phyloP scores from a whole-genome alignment of 2,888 invertebrate genomes.

The Plutella xylostella region DNA sequence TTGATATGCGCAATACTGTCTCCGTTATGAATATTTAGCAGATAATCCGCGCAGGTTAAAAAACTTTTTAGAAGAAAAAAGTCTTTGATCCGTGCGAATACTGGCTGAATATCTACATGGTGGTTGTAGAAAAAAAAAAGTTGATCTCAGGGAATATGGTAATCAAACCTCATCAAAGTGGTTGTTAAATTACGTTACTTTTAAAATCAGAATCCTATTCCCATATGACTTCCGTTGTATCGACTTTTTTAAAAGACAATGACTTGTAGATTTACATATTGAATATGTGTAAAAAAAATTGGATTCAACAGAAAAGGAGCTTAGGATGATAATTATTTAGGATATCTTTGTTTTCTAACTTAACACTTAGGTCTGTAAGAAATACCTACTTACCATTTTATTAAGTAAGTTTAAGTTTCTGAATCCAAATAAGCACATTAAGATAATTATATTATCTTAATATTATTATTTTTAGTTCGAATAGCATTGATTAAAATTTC shows the following conservation, averaged over 20 bases:
- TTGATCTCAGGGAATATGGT: constrained; percentile 9
- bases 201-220: constrained; percentile 29
- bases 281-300: constrained; percentile 36
- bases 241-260: constrained; percentile 40
- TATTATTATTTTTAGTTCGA: too few species aligned
- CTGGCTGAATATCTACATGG: constrained; percentile 16
- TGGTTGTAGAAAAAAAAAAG: constrained; percentile 21
- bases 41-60: constrained; percentile 41
- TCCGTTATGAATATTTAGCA: constrained; percentile 56
- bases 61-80: constrained; percentile 29
- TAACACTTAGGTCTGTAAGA: too few species aligned
- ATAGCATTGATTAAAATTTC: too few species aligned
- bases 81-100: constrained; percentile 52
- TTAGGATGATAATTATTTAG: too few species aligned
- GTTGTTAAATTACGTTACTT: not conserved
- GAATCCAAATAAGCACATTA: too few species aligned
- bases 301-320: too few species aligned
- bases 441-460: too few species aligned
- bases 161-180: not conserved
- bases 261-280: constrained; percentile 60
- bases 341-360: too few species aligned
- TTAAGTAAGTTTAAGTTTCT: too few species aligned
- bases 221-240: constrained; percentile 42
- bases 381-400: too few species aligned
- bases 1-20: constrained; percentile 64